A percentile compares a stretch with the other conserved stretches of the same genome.
These are phyloP conservation scores for Drosophila cracens DNA, from an alignment of 2,888 invertebrate genomes.

Conservation along the genomic window DNA sequence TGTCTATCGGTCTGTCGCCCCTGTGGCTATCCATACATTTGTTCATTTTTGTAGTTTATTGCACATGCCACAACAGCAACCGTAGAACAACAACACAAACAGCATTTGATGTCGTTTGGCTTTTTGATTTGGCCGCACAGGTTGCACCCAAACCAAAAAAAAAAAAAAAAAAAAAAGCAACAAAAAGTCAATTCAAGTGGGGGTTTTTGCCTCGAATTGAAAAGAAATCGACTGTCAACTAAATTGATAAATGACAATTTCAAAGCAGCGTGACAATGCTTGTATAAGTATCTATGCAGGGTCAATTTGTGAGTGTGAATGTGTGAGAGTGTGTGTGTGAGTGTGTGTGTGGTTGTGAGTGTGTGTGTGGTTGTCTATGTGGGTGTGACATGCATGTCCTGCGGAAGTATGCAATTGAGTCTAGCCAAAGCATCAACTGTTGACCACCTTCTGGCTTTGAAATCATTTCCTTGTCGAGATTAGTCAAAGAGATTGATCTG, in stretches of 20 bases:
- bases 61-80: constrained; percentile 62
- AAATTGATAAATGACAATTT: constrained; percentile 81
- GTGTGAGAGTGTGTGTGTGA: constrained; percentile 2
- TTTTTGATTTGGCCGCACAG: constrained; percentile 43
- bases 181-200: constrained; percentile 66
- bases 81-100: constrained; percentile 24
- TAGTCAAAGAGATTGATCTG: constrained; percentile 65
- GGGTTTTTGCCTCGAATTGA: constrained; percentile 62
- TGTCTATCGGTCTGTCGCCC: constrained; percentile 12
- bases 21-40: constrained; percentile 34
- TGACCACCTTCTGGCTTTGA: constrained; percentile 29
- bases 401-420: constrained; percentile 63
- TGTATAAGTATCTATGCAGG: constrained; percentile 23
- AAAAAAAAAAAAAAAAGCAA: constrained; percentile 9
- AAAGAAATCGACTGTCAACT: constrained; percentile 83
- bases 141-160: constrained; percentile 25
- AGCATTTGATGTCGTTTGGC: constrained; percentile 25
- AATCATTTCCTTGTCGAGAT: constrained; percentile 72
- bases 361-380: constrained; percentile 12
- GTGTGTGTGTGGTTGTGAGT: not conserved
- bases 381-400: constrained; percentile 29
- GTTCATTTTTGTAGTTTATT: constrained; percentile 66
- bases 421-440: constrained; percentile 29
- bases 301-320: constrained; percentile 5
- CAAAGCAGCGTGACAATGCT: constrained; percentile 62